A percentile compares a stretch with the other conserved stretches of the same genome.
Conservation (phyloP, 2,797 vertebrate genomes). For the Platyrinchus mystaceus region DNA sequence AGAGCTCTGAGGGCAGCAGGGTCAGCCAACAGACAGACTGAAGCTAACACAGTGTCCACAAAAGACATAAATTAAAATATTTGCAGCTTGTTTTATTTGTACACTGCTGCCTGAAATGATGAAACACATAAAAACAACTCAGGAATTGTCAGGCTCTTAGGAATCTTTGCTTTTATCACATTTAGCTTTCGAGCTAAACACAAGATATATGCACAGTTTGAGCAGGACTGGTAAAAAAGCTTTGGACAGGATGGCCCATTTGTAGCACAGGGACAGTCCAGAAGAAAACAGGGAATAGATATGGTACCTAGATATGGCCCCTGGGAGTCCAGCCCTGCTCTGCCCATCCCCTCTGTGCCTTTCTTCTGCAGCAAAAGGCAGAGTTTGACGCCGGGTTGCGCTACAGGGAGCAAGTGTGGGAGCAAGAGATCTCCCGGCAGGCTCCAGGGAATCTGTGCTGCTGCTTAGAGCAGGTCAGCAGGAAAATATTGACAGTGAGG, state of each 20-base stretch:
- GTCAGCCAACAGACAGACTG: background rate
- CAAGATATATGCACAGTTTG: background rate
- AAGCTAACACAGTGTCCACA: background rate
- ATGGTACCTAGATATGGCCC: background rate
- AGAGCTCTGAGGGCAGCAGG: background rate
- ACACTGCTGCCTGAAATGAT: background rate
- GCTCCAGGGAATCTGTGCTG: background rate
- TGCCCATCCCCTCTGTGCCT: background rate
- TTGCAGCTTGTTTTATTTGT: background rate
- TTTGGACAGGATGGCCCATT: background rate
- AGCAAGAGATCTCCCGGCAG: background rate
- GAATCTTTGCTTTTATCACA: background rate
- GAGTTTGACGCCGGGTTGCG: fast-evolving
- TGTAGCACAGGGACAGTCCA: background rate
- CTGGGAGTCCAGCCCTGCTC: background rate
- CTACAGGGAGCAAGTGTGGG: fast-evolving
- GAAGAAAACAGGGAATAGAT: background rate
- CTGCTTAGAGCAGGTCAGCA: background rate
- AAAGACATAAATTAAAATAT: background rate
- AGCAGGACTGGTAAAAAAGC: background rate
- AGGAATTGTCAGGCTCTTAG: background rate
- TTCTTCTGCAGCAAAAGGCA: background rate
- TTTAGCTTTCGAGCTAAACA: background rate
- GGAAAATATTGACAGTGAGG: background rate
- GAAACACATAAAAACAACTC: background rate